Evolutionary conservation across 2,888 invertebrate species (phyloP), one percentile per base, ranked within the genome.

Genomic region (Drosophila affinis): DNA sequence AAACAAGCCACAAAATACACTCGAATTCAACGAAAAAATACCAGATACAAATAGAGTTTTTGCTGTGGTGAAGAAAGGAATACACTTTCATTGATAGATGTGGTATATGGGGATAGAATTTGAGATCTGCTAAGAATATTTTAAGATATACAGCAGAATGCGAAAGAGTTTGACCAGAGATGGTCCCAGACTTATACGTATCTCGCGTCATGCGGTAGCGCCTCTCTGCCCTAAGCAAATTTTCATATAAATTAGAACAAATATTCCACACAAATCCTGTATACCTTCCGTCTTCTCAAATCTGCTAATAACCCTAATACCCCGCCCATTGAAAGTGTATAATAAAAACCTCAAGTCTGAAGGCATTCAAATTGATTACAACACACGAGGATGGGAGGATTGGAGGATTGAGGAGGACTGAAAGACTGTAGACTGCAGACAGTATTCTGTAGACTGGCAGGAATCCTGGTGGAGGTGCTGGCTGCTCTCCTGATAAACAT

Each of bases 291-390:
- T 12, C 34, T 14, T 14, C 0, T 0, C 5, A 14, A 14, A 12
- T 34, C 14, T 14, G 1, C 14, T 0, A 6, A 39, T 7, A 39
- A 1, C 6, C 39, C 0, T 7, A 39, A 4, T 6, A 14, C 14
- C 14, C 39, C 2, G 1, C 10, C 7, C 2, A 4, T n/a, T 7
- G n/a, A 39, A n/a, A 39, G 39, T 39, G 39, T 39, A 39, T 2
- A 39, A 34, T 57, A 58, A 69, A 67, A 88, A 57, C 70, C 68
- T 80, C 78, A 62, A n/a, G n/a, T 39, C n/a, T 14, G 39, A 39
- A 61, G 83, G 72, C 88, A 83, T 87, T 83, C 83, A 88, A 84
- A 84, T 88, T 84, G 83, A 84, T 84, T 83, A 86, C 87, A 82
- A 62, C 68, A 72, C 68, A 68, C 29, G 10, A 49, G 46, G 47